Evolutionary conservation across 2,113 vertebrate species (phyloP).

Genomic region (Protobothrops mucrosquamatus): DNA sequence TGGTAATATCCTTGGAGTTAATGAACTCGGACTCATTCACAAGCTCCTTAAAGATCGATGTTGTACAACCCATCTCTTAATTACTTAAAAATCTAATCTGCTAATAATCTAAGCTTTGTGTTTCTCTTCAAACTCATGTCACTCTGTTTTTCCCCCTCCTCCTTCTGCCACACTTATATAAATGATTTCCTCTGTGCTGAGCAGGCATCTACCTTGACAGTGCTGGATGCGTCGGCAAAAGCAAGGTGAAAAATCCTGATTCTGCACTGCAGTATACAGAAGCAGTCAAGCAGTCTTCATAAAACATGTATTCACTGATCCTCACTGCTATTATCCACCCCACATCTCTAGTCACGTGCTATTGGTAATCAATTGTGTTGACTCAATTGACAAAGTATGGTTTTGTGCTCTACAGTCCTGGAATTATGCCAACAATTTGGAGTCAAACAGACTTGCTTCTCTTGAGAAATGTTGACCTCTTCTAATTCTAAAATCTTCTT

Average conservation of each 20-base stretch:
- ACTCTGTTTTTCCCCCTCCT: neutral
- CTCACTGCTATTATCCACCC: neutral
- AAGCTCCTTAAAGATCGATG: slow-evolving; percentile 14
- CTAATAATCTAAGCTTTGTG: slow-evolving; percentile 22
- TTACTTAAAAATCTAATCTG: slow-evolving; percentile 36
- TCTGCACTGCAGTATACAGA: neutral
- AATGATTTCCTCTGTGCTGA: slow-evolving; percentile 31
- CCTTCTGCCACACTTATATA: neutral
- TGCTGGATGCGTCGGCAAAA: slow-evolving; percentile 26
- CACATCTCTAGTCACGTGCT: slow-evolving; percentile 13
- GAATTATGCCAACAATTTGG: neutral
- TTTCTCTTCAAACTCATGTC: neutral
- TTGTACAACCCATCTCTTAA: slow-evolving; percentile 40
- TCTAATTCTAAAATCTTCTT: neutral
- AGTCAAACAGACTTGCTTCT: no score
- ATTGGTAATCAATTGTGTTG: neutral
- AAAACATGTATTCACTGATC: slow-evolving; percentile 27
- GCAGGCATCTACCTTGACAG: slow-evolving; percentile 16
- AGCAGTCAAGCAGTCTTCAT: slow-evolving; percentile 32
- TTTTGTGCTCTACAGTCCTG: neutral
- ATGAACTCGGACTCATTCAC: neutral
- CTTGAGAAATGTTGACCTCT: neutral
- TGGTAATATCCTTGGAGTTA: neutral
- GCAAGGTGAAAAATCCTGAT: slow-evolving; percentile 33
- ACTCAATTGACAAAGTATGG: neutral